These are phyloP conservation scores for Choristoneura fumiferana DNA, from an alignment of 1,140 invertebrate species.

Conservation along the genomic window DNA sequence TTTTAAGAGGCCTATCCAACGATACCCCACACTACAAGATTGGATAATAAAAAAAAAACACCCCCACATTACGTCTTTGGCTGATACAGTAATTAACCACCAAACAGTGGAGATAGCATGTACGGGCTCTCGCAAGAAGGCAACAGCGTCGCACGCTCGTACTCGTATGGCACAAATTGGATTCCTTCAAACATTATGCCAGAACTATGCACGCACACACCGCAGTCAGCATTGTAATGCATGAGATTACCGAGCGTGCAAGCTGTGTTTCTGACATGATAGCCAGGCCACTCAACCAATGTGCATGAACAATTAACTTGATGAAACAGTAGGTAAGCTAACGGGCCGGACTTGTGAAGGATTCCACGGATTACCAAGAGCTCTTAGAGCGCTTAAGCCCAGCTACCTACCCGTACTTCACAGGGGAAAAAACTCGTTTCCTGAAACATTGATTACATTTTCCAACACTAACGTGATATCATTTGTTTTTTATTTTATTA, in stretches of 20 bases:
- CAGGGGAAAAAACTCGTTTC: constrained; percentile 8
- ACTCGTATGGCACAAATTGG: background rate
- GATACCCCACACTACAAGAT: too few relatives aligned
- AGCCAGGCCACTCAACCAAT: constrained; percentile 5
- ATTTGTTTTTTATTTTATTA: too few relatives aligned
- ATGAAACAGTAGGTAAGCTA: background rate
- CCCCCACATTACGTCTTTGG: too few relatives aligned
- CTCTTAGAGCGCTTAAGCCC: too few relatives aligned
- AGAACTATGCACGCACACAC: background rate
- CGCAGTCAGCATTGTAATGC: constrained; percentile 14
- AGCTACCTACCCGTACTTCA: too few relatives aligned
- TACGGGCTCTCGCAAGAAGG: background rate
- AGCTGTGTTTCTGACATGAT: background rate
- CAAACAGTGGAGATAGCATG: constrained; percentile 15
- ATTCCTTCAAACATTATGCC: constrained; percentile 11
- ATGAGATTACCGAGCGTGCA: constrained; percentile 12
- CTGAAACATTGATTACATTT: too few relatives aligned
- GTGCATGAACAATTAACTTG: constrained; percentile 11
- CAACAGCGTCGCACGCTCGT: background rate
- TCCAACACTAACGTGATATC: too few relatives aligned
- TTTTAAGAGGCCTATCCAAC: too few relatives aligned
- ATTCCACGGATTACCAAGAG: too few relatives aligned
- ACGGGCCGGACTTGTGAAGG: too few relatives aligned
- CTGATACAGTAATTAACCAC: constrained; percentile 32
- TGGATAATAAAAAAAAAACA: too few relatives aligned